Base-by-base conservation (phyloP, 2,113 vertebrate genomes). In the Anser brachyrhynchus region DNA sequence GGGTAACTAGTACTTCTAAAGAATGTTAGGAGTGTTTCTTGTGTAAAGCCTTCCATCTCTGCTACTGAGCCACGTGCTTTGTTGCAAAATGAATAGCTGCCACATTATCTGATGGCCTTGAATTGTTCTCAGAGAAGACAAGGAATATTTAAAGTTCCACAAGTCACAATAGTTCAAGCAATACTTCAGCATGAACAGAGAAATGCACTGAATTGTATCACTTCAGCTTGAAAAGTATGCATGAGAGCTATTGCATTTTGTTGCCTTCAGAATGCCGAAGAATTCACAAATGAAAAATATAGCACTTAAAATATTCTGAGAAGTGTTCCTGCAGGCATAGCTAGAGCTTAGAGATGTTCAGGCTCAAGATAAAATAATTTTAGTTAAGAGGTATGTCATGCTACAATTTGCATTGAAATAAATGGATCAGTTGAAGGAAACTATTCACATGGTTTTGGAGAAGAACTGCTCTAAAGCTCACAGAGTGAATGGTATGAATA, bases 61-160 rank as follows among this genome's bases (percentile, higher is more conserved):
- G 64, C 78, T 87, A 90, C 72, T 55, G 66, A 95, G 72, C 70
- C 76, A 54, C 5, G 25, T 8, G 41, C 69, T 97, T 96, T 96
- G 77, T 92, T 96, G 76, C 67, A 94, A 92, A 96, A 96, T 96
- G 78, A 98, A 97, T 97, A 72, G 75, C 76, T 97, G 89, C 69
- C 92, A 97, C 62, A 31, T 93, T 97, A 98, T 97, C 96, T 97
- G 97, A 98, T 98, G 96, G 92, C 96, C 96, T 97, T 98, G 97
- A 97, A 96, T 96, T 95, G 87, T 97, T 96, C 91, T 97, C 84
- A 71, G 74, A 88, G 81, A 94, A 97, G 94, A 92, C 91, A 96
- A 92, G 87, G 86, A 96, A 95, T 97, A 95, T 97, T 96, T 97
- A 94, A 97, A 96, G 93, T 94, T 86, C 1, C 0, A 19, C 31